phyloP scores from a whole-genome alignment of 1,140 invertebrate genomes.

The Cydia pomonella region DNA sequence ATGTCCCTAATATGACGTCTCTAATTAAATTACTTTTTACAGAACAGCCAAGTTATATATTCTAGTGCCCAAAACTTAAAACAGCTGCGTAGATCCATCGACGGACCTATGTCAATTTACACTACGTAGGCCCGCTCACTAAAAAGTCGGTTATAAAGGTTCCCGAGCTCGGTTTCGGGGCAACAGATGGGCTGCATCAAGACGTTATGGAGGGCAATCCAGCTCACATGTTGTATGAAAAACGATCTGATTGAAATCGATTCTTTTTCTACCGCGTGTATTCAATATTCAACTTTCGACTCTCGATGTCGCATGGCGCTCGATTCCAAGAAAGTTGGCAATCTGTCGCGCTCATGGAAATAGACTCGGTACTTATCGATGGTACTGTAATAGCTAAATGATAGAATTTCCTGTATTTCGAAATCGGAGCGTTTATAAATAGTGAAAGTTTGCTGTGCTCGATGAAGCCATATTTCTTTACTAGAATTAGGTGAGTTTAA shows the following conservation, averaged over 20 bases:
- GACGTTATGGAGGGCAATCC: conserved; percentile 71
- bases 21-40: not conserved
- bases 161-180: conserved; percentile 46
- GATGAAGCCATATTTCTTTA: not conserved
- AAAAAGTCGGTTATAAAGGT: conserved; percentile 68
- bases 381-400: conserved; percentile 30
- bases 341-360: conserved; percentile 40
- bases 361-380: conserved; percentile 26
- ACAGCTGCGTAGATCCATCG: not conserved
- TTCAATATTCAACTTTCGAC: conserved; percentile 8
- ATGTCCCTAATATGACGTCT: too few species aligned
- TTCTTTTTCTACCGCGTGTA: conserved; percentile 30
- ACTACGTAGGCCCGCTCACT: conserved; percentile 40
- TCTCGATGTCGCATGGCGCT: conserved; percentile 18
- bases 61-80: not conserved
- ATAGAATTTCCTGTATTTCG: conserved; percentile 24
- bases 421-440: conserved; percentile 17
- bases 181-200: conserved; percentile 71
- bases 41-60: not conserved
- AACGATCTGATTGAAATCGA: conserved; percentile 57
- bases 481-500: not conserved
- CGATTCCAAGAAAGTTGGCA: conserved; percentile 45
- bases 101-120: conserved; percentile 38
- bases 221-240: conserved; percentile 59
- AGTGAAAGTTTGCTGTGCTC: not conserved